Evolutionary conservation across 1,140 invertebrate genomes (phyloP).

Genomic region (Drosophila lacertosa): DNA sequence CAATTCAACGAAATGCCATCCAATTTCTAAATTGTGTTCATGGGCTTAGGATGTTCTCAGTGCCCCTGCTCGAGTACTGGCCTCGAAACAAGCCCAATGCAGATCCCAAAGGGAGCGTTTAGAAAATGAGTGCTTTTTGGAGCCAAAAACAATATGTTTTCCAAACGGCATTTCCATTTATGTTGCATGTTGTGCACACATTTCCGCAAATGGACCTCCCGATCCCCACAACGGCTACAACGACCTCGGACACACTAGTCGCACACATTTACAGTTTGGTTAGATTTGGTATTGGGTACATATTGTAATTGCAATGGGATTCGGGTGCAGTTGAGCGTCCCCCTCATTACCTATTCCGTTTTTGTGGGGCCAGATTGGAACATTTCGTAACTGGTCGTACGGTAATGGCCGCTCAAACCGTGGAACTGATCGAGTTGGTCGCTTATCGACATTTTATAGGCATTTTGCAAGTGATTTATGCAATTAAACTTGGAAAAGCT

Average conservation of each 20-base stretch:
- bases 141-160: conserved; percentile 80
- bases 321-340: not conserved
- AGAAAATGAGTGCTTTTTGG: conserved; percentile 76
- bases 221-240: not conserved
- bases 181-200: conserved; percentile 81
- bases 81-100: not conserved
- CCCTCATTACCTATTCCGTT: conserved; percentile 44
- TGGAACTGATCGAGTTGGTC: conserved; percentile 28
- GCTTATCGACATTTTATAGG: conserved; percentile 26
- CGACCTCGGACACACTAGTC: conserved; percentile 39
- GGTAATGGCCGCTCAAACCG: conserved; percentile 15
- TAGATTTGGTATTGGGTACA: conserved; percentile 34
- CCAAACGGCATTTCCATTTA: conserved; percentile 81
- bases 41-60: conserved; percentile 22
- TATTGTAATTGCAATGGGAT: conserved; percentile 33
- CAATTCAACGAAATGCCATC: conserved; percentile 82
- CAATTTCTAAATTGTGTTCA: conserved; percentile 80
- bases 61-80: not conserved
- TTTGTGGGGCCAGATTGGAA: conserved; percentile 27
- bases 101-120: conserved; percentile 66
- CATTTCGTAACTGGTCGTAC: conserved; percentile 18
- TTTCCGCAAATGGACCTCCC: conserved; percentile 75
- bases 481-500: not conserved
- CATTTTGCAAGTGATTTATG: conserved; percentile 36
- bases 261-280: conserved; percentile 65